Evolutionary conservation across 2,113 vertebrate genomes (phyloP), one percentile per base, ranked within the genome.

Genomic region (Hydropotes inermis): DNA sequence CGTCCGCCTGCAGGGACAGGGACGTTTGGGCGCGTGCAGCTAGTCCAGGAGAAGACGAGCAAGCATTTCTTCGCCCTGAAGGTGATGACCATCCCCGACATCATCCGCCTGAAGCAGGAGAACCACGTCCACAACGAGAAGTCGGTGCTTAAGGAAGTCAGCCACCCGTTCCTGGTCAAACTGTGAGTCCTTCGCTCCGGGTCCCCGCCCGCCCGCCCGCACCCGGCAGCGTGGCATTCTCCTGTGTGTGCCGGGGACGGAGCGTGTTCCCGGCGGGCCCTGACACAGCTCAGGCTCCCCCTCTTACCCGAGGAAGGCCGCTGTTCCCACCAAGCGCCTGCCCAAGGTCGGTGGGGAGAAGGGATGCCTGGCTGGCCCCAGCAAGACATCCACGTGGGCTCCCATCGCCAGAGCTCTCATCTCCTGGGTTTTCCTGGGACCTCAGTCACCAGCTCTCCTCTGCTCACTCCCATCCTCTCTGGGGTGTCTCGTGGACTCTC

Each of bases 101-200:
- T 99, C 89, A 99, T 99, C 98, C 99, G 99, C 6, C 99, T 99
- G 95, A 99, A 99, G 97, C 99, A 99, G 98, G 99, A 99, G 89
- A 99, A 99, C 19, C 99, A 99, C 0, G 99, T 99, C 10, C 99
- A 99, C 98, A 99, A 99, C 19, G 99, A 99, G 98, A 99, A 99
- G 97, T 99, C 99, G 45, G 99, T 99, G 74, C 98, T 99, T 86
- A 98, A 98, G n/a, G 99, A 99, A 96, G 99, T 99, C 97, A 99
- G 98, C 97, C 99, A 99, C 98, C 99, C 99, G 0, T 99, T 99
- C 98, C 99, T 99, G 96, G 99, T 99, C 96, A 98, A 98, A 95
- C 98, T 99, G 99, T 99, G 98, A 99, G 99, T 99, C 25, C 55
- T 3, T 12, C 6, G 10, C 21, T 5, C 81, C 19, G 33, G 81